A percentile compares a stretch with the other conserved stretches of the same genome.
phyloP scores from a whole-genome alignment of 2,797 vertebrate species.

The Poeciliopsis presidionis region DNA sequence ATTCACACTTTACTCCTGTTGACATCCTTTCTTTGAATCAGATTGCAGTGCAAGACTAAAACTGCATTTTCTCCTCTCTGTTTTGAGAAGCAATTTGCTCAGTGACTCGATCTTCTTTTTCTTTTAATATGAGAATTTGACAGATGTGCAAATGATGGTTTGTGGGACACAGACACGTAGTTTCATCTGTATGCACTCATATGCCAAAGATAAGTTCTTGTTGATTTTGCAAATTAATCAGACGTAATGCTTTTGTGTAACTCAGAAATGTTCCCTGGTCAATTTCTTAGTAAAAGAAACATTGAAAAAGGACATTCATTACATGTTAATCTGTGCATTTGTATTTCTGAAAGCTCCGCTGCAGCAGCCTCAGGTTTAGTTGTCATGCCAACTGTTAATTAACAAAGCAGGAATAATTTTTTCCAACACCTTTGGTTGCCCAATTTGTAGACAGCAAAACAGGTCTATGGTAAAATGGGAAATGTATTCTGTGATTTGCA shows the following conservation, averaged over 20 bases:
- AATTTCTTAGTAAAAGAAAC: constrained; percentile 36
- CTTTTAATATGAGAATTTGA: neutral
- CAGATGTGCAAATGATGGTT: neutral
- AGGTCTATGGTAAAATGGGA: constrained; percentile 28
- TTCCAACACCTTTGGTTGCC: constrained; percentile 35
- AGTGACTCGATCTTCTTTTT: neutral
- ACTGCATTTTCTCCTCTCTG: neutral
- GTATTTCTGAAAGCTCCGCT: constrained; percentile 23
- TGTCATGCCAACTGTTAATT: constrained; percentile 61
- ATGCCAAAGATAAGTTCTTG: neutral
- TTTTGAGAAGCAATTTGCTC: constrained; percentile 4
- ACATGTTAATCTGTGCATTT: constrained; percentile 28
- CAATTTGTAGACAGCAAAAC: constrained; percentile 29
- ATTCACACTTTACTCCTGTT: neutral
- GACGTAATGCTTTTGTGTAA: constrained; percentile 27
- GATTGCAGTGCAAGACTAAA: neutral
- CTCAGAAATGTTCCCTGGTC: constrained; percentile 20
- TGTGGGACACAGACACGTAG: neutral
- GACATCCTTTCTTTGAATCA: neutral
- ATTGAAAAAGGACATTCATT: constrained; percentile 18
- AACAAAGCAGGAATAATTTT: constrained; percentile 53
- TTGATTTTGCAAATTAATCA: constrained; percentile 29
- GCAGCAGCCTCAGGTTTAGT: constrained; percentile 37
- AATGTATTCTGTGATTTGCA: constrained; percentile 30
- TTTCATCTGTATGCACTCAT: neutral